Conservation (phyloP, 2,888 invertebrate species). For the Lasioglossum pauxillum region DNA sequence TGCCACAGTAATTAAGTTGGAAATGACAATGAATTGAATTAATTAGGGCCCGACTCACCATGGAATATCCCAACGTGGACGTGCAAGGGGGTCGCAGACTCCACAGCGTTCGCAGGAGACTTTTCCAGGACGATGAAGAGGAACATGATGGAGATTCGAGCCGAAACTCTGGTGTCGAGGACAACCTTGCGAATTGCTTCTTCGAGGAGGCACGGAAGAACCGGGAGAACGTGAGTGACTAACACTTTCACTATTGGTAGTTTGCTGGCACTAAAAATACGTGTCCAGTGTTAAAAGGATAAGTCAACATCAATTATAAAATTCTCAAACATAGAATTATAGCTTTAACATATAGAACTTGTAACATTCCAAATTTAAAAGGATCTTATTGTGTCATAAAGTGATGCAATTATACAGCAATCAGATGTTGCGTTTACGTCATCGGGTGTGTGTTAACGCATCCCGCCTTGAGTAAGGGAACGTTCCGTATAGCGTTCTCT, state of each 20-base stretch:
- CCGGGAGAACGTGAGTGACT: constrained; percentile 72
- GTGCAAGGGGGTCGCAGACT: constrained; percentile 68
- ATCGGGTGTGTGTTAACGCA: background rate
- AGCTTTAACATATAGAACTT: background rate
- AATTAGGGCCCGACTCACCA: constrained; percentile 79
- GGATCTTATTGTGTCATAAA: background rate
- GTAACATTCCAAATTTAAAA: background rate
- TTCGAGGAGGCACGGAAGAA: constrained; percentile 73
- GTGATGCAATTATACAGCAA: background rate
- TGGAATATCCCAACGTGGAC: constrained; percentile 78
- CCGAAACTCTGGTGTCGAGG: constrained; percentile 59
- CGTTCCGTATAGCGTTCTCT: background rate
- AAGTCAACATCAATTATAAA: background rate
- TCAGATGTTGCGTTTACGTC: background rate
- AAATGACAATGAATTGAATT: constrained; percentile 19
- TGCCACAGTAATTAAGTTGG: constrained; percentile 6
- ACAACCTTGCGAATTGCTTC: constrained; percentile 73
- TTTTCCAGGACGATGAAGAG: constrained; percentile 82
- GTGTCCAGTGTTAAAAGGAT: background rate
- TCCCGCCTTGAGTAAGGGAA: background rate
- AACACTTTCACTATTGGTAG: background rate
- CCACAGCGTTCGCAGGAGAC: constrained; percentile 83
- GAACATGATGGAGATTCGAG: constrained; percentile 38
- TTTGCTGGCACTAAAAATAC: too few species aligned
- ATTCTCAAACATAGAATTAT: background rate